These are phyloP conservation scores for Parazoanthus darwini DNA, from an alignment of 92 coral and sea anemone species.

Conservation along the genomic window DNA sequence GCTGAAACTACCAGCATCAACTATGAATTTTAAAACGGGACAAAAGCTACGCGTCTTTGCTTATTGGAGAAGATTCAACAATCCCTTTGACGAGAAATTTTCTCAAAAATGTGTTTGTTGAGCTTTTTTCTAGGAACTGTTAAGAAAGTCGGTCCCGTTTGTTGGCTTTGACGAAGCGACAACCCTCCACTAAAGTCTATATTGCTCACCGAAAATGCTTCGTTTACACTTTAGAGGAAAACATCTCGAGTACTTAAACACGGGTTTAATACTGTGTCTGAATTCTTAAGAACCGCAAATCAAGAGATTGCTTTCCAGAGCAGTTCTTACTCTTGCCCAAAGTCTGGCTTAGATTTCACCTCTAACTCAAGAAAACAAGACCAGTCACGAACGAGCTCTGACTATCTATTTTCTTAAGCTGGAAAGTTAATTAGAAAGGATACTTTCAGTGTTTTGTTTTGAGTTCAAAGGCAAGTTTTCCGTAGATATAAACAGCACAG, in stretches of 20 bases:
- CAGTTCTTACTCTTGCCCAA: neutral
- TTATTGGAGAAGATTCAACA: neutral
- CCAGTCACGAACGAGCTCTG: slow-evolving; percentile 25
- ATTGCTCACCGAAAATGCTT: neutral
- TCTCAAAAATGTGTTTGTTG: neutral
- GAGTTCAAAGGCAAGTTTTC: neutral
- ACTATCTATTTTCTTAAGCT: slow-evolving; percentile 10
- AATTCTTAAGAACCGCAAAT: slow-evolving; percentile 36
- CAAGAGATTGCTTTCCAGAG: slow-evolving; percentile 32
- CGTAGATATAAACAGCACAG: slow-evolving; percentile 2
- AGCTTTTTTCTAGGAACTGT: neutral
- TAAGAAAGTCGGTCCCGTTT: neutral
- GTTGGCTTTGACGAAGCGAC: neutral
- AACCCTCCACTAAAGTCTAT: neutral
- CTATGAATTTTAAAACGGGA: slow-evolving; percentile 19
- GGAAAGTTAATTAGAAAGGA: slow-evolving; percentile 32
- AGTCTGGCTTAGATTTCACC: slow-evolving; percentile 21
- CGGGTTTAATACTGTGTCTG: neutral
- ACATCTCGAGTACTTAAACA: slow-evolving; percentile 3
- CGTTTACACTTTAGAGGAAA: slow-evolving; percentile 4
- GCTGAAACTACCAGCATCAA: neutral
- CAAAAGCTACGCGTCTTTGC: slow-evolving; percentile 7
- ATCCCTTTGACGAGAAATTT: neutral
- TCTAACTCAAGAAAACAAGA: slow-evolving; percentile 13
- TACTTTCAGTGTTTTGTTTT: slow-evolving; percentile 15